Conservation (phyloP, 2,888 invertebrate species). For the Gordius sp. region DNA sequence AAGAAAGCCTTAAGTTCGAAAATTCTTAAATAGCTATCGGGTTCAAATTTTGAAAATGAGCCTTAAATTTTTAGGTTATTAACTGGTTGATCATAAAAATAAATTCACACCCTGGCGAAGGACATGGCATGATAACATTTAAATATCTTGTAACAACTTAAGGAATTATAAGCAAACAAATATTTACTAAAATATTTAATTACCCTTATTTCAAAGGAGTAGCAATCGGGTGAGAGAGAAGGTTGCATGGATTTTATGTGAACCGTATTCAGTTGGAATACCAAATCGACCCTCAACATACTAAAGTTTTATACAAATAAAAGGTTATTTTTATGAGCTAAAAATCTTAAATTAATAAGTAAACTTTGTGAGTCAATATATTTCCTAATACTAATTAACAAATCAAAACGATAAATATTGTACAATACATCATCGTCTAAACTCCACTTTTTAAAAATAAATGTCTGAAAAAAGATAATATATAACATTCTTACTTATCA, state of each 20-base stretch:
- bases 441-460: not conserved
- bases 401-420: not conserved
- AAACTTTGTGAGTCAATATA: not conserved
- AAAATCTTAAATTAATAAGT: not conserved
- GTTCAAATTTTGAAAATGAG: no score
- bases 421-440: not conserved
- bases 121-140: no score
- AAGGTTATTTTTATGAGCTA: slow-evolving; percentile 11
- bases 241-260: slow-evolving; percentile 64
- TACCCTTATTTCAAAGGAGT: slow-evolving; percentile 46
- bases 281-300: slow-evolving; percentile 36
- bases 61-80: no score
- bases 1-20: no score
- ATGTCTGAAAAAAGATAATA: not conserved
- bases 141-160: no score
- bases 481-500: not conserved
- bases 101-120: no score
- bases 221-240: slow-evolving; percentile 68
- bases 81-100: no score
- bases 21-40: no score
- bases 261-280: slow-evolving; percentile 57
- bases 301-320: not conserved
- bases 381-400: not conserved
- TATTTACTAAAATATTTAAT: no score
- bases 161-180: no score